These are phyloP conservation scores for Diloba caeruleocephala DNA, from an alignment of 2,888 invertebrate genomes.

Conservation along the genomic window DNA sequence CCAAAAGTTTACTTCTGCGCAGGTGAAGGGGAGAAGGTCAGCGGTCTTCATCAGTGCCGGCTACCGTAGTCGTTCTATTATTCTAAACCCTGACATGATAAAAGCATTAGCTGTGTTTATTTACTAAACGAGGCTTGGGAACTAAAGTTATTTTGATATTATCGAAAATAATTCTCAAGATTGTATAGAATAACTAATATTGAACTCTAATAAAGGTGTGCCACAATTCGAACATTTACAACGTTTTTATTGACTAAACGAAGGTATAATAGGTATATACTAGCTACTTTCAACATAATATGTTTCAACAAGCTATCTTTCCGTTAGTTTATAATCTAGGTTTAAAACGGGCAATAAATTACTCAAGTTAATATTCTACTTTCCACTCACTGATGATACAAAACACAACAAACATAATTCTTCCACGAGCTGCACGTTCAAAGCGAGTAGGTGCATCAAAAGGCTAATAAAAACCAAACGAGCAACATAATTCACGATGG, in stretches of 20 bases:
- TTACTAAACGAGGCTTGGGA: too few species aligned
- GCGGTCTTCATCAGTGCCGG: too few species aligned
- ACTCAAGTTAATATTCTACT: conserved; percentile 36
- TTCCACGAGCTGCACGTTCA: conserved; percentile 25
- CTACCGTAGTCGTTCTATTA: too few species aligned
- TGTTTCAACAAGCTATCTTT: conserved; percentile 30
- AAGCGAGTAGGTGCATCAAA: conserved; percentile 49
- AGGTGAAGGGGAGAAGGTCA: too few species aligned
- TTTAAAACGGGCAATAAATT: conserved; percentile 36
- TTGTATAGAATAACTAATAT: conserved; percentile 4
- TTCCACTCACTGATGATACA: conserved; percentile 28
- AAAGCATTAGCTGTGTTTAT: too few species aligned
- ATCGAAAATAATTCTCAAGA: background rate
- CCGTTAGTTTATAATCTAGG: conserved; percentile 36
- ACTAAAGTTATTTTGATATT: too few species aligned
- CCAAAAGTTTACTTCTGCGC: too few species aligned
- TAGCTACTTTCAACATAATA: conserved; percentile 2
- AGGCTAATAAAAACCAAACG: conserved; percentile 56
- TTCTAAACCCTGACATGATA: too few species aligned
- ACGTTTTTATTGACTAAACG: background rate
- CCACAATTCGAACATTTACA: conserved; percentile 1
- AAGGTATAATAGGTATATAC: too few species aligned
- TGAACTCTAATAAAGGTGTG: conserved; percentile 18
- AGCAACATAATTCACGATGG: conserved; percentile 59
- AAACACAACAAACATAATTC: conserved; percentile 40